Evolutionary conservation across 2,113 vertebrate genomes (phyloP).

Genomic region (Aramus guarauna): DNA sequence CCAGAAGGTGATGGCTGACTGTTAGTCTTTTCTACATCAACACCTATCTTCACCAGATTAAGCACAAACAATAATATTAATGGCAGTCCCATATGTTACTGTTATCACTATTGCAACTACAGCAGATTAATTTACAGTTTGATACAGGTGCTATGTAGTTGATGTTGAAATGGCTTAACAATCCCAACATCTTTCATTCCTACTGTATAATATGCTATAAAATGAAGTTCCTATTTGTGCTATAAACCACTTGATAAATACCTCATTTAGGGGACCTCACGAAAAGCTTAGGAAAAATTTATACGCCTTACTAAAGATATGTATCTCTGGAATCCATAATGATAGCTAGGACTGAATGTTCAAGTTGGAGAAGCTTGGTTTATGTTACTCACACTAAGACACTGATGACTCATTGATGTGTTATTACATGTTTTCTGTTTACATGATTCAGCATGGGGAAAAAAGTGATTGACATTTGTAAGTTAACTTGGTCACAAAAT

Average conservation of each 20-base stretch:
- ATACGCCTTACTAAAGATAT: neutral
- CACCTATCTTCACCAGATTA: neutral
- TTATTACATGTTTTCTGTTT: neutral
- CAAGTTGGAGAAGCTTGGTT: neutral
- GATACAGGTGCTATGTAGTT: neutral
- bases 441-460: neutral
- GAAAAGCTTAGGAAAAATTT: neutral
- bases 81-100: neutral
- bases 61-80: neutral
- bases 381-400: neutral
- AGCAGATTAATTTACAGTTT: neutral
- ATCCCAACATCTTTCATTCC: neutral
- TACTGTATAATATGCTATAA: neutral
- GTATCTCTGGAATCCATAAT: neutral
- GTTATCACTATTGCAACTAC: neutral
- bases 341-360: neutral
- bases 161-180: neutral
- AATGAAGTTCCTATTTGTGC: neutral
- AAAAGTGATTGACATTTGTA: neutral
- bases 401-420: neutral
- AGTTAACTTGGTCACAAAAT: neutral
- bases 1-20: neutral
- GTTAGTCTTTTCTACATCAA: neutral
- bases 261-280: neutral
- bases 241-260: neutral